Conservation (phyloP, 2,113 vertebrate species). For the Panthera tigris region DNA sequence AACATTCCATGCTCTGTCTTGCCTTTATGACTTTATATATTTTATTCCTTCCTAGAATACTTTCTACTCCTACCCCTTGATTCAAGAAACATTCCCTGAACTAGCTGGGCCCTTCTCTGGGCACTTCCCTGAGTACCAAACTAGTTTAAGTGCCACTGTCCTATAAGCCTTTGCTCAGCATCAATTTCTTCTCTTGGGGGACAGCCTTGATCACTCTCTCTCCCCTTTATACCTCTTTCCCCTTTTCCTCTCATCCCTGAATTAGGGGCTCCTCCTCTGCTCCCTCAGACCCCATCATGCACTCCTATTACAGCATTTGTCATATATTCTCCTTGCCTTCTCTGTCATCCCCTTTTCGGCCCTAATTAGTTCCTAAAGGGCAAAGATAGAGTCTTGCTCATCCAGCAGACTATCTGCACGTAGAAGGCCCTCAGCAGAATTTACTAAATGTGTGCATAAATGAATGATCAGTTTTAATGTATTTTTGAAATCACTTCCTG, state of each 20-base stretch:
- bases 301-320: neutral
- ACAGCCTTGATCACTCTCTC: neutral
- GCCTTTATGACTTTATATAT: neutral
- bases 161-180: neutral
- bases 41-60: neutral
- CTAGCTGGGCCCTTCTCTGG: neutral
- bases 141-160: neutral
- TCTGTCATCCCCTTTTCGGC: neutral
- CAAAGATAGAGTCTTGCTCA: neutral
- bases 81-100: neutral
- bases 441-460: neutral
- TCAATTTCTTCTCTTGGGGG: neutral
- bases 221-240: neutral
- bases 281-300: rapidly evolving
- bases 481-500: neutral
- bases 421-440: neutral
- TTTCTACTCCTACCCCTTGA: neutral
- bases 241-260: neutral
- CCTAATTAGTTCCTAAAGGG: neutral
- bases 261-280: neutral
- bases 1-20: neutral
- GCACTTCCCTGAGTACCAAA: neutral
- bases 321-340: neutral
- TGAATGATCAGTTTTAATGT: neutral
- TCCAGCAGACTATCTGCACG: neutral